Percentiles rank a stretch among this genome's conserved stretches.
These are phyloP conservation scores for Nerophis ophidion DNA, from an alignment of 2,113 vertebrate species.

Conservation along the genomic window DNA sequence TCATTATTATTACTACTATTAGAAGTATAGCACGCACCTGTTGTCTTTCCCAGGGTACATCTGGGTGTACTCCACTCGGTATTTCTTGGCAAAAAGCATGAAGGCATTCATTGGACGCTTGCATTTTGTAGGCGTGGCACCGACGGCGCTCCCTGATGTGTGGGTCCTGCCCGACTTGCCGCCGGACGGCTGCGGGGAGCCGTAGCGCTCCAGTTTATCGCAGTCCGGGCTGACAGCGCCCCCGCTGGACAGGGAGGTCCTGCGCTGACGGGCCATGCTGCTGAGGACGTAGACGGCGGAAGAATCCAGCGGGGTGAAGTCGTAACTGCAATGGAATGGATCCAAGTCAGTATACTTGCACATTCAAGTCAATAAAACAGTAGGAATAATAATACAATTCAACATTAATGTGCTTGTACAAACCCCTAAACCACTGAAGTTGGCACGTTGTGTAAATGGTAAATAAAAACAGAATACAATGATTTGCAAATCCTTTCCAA, in stretches of 20 bases:
- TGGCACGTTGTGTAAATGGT: too few relatives aligned
- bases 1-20: background rate
- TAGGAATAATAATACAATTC: too few relatives aligned
- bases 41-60: constrained; percentile 99
- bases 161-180: constrained; percentile 84
- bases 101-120: constrained; percentile 99
- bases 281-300: constrained; percentile 98
- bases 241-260: constrained; percentile 86
- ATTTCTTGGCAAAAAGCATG: constrained; percentile 99
- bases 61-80: constrained; percentile 98
- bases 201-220: constrained; percentile 78
- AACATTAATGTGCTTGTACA: too few relatives aligned
- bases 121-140: constrained; percentile 91
- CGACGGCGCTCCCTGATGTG: constrained; percentile 84
- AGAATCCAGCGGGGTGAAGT: constrained; percentile 96
- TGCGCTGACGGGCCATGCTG: constrained; percentile 96
- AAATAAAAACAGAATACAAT: too few relatives aligned
- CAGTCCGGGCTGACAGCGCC: constrained; percentile 82
- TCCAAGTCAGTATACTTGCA: too few relatives aligned
- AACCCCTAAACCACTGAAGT: too few relatives aligned
- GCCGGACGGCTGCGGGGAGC: constrained; percentile 76
- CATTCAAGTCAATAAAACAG: too few relatives aligned
- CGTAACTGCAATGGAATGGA: constrained; percentile 75
- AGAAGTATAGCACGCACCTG: constrained; percentile 73
- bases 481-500: too few relatives aligned